These are phyloP conservation scores for Corynorhinus townsendii DNA, from an alignment of 2,113 vertebrate species.

Conservation along the genomic window DNA sequence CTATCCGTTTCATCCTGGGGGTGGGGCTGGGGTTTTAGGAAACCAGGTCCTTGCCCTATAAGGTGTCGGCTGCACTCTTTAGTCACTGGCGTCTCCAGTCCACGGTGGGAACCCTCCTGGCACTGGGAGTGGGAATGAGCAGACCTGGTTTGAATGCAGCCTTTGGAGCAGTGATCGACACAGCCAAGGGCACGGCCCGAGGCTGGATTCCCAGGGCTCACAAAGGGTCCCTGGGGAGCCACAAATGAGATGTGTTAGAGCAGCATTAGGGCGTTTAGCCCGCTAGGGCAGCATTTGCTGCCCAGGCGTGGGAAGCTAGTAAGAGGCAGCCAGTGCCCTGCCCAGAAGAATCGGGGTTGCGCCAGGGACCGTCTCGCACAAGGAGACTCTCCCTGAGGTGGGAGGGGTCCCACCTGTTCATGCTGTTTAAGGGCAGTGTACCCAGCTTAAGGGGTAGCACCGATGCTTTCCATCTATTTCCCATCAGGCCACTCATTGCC, in stretches of 20 bases:
- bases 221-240: neutral
- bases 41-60: neutral
- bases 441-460: neutral
- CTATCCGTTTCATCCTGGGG: neutral
- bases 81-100: fast-evolving
- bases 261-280: neutral
- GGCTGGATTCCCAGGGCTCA: neutral
- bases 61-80: neutral
- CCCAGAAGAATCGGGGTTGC: neutral
- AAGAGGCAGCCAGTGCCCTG: neutral
- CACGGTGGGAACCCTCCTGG: neutral
- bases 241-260: neutral
- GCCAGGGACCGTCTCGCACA: neutral
- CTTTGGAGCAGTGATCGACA: neutral
- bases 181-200: neutral
- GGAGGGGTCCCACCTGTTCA: neutral
- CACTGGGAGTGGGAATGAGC: neutral
- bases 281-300: neutral
- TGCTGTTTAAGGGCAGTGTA: neutral
- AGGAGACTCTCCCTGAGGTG: fast-evolving
- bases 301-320: neutral
- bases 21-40: neutral
- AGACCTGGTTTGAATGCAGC: neutral
- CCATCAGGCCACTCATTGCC: neutral
- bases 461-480: neutral